A percentile compares a stretch with the other conserved stretches of the same genome.
Evolutionary conservation across 2,113 vertebrate genomes (phyloP).

Genomic region (Stegostoma tigrinum): DNA sequence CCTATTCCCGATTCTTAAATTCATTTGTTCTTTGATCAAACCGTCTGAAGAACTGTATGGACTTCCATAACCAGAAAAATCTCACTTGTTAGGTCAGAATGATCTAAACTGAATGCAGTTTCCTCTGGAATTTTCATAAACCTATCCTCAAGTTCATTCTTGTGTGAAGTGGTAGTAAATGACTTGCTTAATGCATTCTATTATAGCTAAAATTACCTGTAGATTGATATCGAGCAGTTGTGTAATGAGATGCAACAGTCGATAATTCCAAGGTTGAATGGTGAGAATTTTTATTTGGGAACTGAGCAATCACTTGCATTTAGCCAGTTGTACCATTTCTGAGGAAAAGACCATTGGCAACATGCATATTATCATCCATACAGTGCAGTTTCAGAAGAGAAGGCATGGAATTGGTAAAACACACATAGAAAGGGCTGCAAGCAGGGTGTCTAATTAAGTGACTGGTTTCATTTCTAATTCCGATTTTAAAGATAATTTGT

Average conservation of each 20-base stretch:
- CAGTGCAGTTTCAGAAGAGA: too few relatives aligned
- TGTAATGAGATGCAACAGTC: neutral
- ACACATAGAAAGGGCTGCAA: neutral
- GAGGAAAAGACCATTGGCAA: neutral
- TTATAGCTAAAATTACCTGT: slow-evolving; percentile 4
- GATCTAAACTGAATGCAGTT: slow-evolving; percentile 16
- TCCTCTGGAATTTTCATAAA: neutral
- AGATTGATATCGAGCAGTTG: neutral
- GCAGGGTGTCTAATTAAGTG: too few relatives aligned
- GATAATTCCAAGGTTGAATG: neutral
- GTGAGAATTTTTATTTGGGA: neutral
- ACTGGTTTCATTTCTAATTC: neutral
- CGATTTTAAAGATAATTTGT: neutral
- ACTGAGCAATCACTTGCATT: neutral
- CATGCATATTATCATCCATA: too few relatives aligned
- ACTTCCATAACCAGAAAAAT: neutral
- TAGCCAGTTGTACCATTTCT: neutral
- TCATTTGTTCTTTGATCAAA: neutral
- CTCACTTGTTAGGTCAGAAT: slow-evolving; percentile 1
- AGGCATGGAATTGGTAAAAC: too few relatives aligned
- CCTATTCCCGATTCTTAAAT: neutral
- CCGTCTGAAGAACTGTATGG: neutral
- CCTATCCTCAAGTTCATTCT: neutral
- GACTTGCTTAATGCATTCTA: slow-evolving; percentile 14
- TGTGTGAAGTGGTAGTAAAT: neutral